A percentile compares a stretch with the other conserved stretches of the same genome.
Evolutionary conservation across 1,140 invertebrate species (phyloP).

Genomic region (Schlechtendalia chinensis): DNA sequence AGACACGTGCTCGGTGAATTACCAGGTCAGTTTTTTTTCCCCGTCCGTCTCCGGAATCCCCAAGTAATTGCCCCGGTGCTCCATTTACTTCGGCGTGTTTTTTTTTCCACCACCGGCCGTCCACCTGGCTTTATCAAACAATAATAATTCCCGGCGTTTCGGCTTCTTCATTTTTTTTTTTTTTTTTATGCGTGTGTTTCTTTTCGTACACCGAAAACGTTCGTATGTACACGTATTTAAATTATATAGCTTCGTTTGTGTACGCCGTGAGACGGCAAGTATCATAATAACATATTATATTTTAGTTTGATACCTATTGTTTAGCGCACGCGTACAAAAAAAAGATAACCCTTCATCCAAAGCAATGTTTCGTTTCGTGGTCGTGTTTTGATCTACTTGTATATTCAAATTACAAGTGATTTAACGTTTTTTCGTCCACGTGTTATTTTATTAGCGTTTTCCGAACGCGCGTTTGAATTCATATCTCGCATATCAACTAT

Average conservation of each 20-base stretch:
- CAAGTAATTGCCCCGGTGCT: slow-evolving; percentile 41
- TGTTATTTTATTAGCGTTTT: too few species aligned
- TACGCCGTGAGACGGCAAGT: neutral
- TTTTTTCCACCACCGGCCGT: neutral
- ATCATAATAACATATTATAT: neutral
- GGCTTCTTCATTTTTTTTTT: neutral
- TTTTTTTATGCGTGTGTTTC: neutral
- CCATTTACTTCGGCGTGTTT: slow-evolving; percentile 25
- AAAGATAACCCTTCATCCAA: neutral
- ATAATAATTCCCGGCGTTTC: slow-evolving; percentile 17
- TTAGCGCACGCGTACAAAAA: neutral
- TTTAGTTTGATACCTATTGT: neutral
- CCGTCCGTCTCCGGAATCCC: slow-evolving; percentile 14
- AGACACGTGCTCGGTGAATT: slow-evolving; percentile 49
- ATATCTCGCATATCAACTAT: too few species aligned
- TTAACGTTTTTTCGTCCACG: too few species aligned
- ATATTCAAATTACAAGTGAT: too few species aligned
- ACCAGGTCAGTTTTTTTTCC: slow-evolving; percentile 37
- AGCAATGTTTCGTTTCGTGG: neutral
- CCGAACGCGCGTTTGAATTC: too few species aligned
- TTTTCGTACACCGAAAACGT: neutral
- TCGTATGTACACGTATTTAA: slow-evolving; percentile 1
- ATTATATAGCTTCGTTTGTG: slow-evolving; percentile 9
- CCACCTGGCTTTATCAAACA: slow-evolving; percentile 12
- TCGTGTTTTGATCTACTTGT: too few species aligned